phyloP scores from a whole-genome alignment of 2,888 invertebrate genomes.

The Formica aserva region DNA sequence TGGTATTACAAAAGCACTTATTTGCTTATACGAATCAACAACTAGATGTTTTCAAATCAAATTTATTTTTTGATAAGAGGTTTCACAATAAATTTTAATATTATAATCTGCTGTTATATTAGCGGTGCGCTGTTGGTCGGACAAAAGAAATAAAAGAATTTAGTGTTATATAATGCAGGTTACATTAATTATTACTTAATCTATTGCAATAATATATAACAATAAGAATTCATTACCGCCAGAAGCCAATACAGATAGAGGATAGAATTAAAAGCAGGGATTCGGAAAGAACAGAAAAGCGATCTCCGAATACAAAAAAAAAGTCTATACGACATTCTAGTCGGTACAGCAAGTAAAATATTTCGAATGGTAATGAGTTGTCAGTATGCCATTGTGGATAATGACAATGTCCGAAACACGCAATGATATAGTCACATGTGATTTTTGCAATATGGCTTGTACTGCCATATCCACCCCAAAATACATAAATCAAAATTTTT shows the following conservation, averaged over 20 bases:
- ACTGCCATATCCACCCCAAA: constrained; percentile 14
- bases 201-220: constrained; percentile 54
- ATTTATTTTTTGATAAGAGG: constrained; percentile 83
- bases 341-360: constrained; percentile 65
- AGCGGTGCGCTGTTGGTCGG: constrained; percentile 79
- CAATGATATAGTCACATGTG: constrained; percentile 43
- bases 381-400: constrained; percentile 53
- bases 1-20: background rate
- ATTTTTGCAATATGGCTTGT: constrained; percentile 23
- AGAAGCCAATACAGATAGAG: constrained; percentile 68
- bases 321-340: constrained; percentile 53
- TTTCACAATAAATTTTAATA: constrained; percentile 80
- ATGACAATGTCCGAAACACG: constrained; percentile 59
- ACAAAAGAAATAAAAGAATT: constrained; percentile 72
- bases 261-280: constrained; percentile 58
- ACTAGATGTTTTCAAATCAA: constrained; percentile 76
- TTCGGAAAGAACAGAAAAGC: constrained; percentile 55
- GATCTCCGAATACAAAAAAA: constrained; percentile 40
- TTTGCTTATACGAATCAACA: background rate
- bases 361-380: constrained; percentile 63
- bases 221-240: constrained; percentile 60
- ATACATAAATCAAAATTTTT: constrained; percentile 37
- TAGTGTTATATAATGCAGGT: constrained; percentile 61
- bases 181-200: constrained; percentile 58
- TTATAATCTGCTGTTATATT: constrained; percentile 80